A percentile compares a stretch with the other conserved stretches of the same genome.
These are phyloP conservation scores for Potamarius usumacintae DNA, from an alignment of 2,113 vertebrate genomes.

Conservation along the genomic window DNA sequence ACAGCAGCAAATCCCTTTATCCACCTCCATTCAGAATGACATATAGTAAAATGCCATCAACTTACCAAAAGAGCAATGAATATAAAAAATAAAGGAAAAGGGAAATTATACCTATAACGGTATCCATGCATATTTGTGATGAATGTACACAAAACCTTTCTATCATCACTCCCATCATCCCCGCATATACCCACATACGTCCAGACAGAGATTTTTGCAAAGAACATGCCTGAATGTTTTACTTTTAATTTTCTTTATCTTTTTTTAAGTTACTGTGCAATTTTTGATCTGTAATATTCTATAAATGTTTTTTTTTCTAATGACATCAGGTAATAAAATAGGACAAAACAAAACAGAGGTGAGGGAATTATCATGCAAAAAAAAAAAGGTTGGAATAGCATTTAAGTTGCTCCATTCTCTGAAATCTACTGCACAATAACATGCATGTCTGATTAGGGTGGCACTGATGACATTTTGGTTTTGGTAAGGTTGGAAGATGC, in stretches of 20 bases:
- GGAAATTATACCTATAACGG: slow-evolving; percentile 73
- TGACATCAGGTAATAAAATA: slow-evolving; percentile 56
- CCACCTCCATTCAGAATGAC: slow-evolving; percentile 20
- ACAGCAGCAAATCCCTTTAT: slow-evolving; percentile 26
- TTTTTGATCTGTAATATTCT: slow-evolving; percentile 45
- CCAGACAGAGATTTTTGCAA: slow-evolving; percentile 56
- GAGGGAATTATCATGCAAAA: slow-evolving; percentile 70
- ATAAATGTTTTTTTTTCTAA: slow-evolving; percentile 46
- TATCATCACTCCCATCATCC: slow-evolving; percentile 42
- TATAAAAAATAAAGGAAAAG: slow-evolving; percentile 69
- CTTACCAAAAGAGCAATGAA: slow-evolving; percentile 64
- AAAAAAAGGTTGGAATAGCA: slow-evolving; percentile 52
- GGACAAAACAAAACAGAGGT: slow-evolving; percentile 51
- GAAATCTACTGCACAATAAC: slow-evolving; percentile 55
- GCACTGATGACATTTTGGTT: slow-evolving; percentile 48
- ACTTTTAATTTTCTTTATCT: slow-evolving; percentile 41
- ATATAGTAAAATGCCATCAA: slow-evolving; percentile 23
- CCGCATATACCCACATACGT: slow-evolving; percentile 31
- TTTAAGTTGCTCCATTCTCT: slow-evolving; percentile 45
- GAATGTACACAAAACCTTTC: slow-evolving; percentile 52
- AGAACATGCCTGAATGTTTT: slow-evolving; percentile 73
- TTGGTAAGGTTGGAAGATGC: slow-evolving; percentile 69
- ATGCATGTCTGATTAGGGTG: slow-evolving; percentile 58
- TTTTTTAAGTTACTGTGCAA: slow-evolving; percentile 51
- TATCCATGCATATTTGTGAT: slow-evolving; percentile 81